phyloP scores from a whole-genome alignment of 2,113 vertebrate species.

The Tyrannus savana region DNA sequence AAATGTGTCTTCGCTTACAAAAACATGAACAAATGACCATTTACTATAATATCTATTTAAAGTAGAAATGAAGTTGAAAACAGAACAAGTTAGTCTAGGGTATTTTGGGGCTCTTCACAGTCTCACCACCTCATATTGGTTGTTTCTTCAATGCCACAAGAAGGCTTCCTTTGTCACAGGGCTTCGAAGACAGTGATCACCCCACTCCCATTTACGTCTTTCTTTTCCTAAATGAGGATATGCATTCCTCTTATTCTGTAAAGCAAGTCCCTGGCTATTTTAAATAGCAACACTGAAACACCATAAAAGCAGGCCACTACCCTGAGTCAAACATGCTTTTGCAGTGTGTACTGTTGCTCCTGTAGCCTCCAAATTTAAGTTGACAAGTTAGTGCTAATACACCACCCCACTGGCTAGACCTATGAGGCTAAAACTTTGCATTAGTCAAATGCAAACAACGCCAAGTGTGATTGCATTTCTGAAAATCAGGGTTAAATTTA shows the following conservation, averaged over 20 bases:
- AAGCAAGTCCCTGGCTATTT: not conserved
- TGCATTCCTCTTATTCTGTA: not conserved
- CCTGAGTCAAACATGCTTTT: not conserved
- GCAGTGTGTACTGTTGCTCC: not conserved
- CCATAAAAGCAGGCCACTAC: not conserved
- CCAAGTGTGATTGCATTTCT: not conserved
- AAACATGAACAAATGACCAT: not conserved
- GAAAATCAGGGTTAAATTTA: not conserved
- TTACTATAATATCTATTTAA: not conserved
- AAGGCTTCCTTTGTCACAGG: accelerated
- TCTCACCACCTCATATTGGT: not conserved
- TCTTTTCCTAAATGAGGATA: not conserved
- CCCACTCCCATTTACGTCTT: not conserved
- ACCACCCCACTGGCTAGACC: not conserved
- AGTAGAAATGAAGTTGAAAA: not conserved
- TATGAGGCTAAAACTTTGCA: not conserved
- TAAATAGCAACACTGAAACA: not conserved
- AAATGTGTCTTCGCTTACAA: not conserved
- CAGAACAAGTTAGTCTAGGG: not conserved
- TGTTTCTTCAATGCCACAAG: not conserved
- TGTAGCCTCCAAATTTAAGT: not conserved
- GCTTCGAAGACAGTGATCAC: not conserved
- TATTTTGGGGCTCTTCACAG: not conserved
- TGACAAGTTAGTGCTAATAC: not conserved
- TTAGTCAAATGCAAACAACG: not conserved